Evolutionary conservation across 2,113 vertebrate species (phyloP), one percentile per base, ranked within the genome.

Genomic region (Abramis brama): DNA sequence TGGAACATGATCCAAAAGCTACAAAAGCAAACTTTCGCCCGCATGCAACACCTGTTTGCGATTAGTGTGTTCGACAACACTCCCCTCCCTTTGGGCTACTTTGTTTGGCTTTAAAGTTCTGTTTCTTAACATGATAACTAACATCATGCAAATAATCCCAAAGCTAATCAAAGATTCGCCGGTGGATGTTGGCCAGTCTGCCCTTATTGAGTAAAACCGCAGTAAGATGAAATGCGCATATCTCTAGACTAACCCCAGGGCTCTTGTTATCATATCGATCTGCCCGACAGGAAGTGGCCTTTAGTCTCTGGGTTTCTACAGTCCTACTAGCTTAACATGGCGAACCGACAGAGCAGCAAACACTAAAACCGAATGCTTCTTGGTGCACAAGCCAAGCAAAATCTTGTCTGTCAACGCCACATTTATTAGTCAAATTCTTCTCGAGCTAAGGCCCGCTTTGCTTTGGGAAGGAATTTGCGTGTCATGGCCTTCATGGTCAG

Each of bases 181-280:
- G 19, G 25, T 64, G 59, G 75, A 62, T 66, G 84, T 78, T 70
- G 4, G 66, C 68, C 68, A 73, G 64, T 75, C 68, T 64, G 3
- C 43, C 45, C 43, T 50, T 45, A n/a, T 23, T 60, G 64, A 83
- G 60, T 17, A 45, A 86, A 80, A 79, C 30, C 21, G 27, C 57
- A 62, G 79, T 57, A 30, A 59, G 47, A 77, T 60, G 50, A 57
- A 60, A 87, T n/a, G 55, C 3, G 36, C 4, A 85, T 84, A 83
- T 50, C 87, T 89, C 79, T 87, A 82, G 80, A 75, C 87, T n/a
- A 73, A 74, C 86, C 86, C 82, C 43, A 59, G 70, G 86, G 87
- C 89, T 85, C 80, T 71, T 79, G 30, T 87, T 92, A 80, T 92
- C 86, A 86, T 84, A 91, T 82, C 75, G 89, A 89, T 86, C 89